phyloP scores from a whole-genome alignment of 2,113 vertebrate species.

The Pterocles orientalis region DNA sequence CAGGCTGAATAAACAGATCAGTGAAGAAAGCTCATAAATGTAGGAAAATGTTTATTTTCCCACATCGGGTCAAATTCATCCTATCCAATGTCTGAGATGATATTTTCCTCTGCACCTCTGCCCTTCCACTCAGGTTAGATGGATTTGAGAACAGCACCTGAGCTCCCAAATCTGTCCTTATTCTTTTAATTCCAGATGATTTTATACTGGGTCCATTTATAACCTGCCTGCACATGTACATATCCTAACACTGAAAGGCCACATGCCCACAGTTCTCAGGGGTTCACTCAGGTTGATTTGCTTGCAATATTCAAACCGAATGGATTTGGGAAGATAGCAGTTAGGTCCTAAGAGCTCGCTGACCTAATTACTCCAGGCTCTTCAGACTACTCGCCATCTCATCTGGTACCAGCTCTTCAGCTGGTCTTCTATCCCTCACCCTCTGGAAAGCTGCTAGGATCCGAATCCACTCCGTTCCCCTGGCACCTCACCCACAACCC shows the following conservation, averaged over 20 bases:
- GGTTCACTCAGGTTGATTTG: background rate
- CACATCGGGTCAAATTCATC: background rate
- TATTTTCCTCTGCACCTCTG: background rate
- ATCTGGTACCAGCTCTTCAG: background rate
- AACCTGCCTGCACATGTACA: background rate
- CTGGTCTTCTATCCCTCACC: background rate
- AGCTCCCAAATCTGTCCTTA: background rate
- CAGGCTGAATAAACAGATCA: background rate
- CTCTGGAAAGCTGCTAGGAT: background rate
- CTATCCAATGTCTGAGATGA: accelerated
- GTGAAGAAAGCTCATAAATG: background rate
- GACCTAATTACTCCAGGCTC: background rate
- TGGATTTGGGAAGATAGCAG: background rate
- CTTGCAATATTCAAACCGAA: background rate
- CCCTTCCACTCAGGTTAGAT: background rate
- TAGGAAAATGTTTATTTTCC: background rate
- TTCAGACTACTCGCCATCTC: background rate
- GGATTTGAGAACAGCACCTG: background rate
- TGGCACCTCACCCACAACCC: background rate
- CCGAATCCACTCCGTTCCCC: background rate
- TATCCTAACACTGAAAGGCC: background rate
- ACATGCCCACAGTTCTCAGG: background rate
- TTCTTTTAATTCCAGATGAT: background rate
- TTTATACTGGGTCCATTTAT: background rate
- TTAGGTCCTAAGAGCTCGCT: accelerated